Conservation (phyloP, 2,113 vertebrate species). For the Jacana jacana region DNA sequence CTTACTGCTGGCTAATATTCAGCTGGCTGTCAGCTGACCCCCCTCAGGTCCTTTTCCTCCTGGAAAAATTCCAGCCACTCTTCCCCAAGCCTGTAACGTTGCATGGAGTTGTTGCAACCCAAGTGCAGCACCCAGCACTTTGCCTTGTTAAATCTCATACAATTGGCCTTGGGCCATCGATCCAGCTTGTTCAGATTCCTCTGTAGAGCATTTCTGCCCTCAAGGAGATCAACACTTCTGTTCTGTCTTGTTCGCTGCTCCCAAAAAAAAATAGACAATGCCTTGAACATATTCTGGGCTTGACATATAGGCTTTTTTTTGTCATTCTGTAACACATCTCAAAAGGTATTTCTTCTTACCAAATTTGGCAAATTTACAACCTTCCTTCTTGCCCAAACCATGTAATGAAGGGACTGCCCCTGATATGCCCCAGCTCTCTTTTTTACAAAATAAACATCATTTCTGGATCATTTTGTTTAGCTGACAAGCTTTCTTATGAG, state of each 20-base stretch:
- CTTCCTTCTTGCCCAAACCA: background rate
- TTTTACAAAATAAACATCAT: background rate
- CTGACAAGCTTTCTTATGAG: background rate
- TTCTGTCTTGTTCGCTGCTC: background rate
- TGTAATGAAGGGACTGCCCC: background rate
- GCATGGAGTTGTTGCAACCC: background rate
- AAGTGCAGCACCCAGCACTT: background rate
- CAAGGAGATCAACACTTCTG: background rate
- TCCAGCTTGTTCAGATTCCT: background rate
- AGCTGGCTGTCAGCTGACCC: background rate
- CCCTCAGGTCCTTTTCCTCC: background rate
- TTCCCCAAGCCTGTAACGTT: too few species aligned
- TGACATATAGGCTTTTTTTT: background rate
- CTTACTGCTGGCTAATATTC: background rate
- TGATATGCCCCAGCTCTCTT: background rate
- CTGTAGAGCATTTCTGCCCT: background rate
- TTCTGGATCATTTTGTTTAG: background rate
- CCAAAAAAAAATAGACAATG: too few species aligned
- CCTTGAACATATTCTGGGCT: background rate
- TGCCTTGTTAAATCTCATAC: background rate
- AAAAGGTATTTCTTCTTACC: background rate
- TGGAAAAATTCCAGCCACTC: background rate
- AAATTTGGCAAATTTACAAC: background rate
- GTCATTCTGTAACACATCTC: background rate
- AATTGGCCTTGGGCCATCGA: background rate